A percentile compares a stretch with the other conserved stretches of the same genome.
These are phyloP conservation scores for Lordiphosa clarofinis DNA, from an alignment of 1,140 invertebrate species.

Conservation along the genomic window DNA sequence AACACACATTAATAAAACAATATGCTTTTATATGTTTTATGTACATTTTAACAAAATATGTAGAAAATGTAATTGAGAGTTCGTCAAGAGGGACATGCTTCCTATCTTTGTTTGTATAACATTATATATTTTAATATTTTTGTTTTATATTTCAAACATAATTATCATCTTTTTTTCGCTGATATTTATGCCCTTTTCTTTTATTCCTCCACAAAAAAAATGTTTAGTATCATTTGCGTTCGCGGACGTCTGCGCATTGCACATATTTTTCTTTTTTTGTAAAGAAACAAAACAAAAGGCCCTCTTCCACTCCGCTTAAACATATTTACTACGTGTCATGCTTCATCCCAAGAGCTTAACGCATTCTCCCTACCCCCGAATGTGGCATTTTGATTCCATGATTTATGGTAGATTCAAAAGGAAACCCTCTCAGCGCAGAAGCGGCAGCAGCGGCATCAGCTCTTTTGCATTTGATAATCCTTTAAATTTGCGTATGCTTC, in stretches of 20 bases:
- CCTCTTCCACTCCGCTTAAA: slow-evolving; percentile 2
- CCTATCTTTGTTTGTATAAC: too few species aligned
- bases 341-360: slow-evolving; percentile 10
- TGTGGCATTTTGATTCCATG: slow-evolving; percentile 57
- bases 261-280: background rate
- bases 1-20: too few species aligned
- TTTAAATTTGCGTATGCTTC: slow-evolving; percentile 51
- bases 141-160: too few species aligned
- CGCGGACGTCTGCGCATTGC: slow-evolving; percentile 8
- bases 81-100: too few species aligned
- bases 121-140: too few species aligned
- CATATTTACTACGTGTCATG: slow-evolving; percentile 34
- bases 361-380: slow-evolving; percentile 21
- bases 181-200: too few species aligned
- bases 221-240: too few species aligned
- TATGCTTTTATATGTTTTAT: too few species aligned
- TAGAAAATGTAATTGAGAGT: too few species aligned
- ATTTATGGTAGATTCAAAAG: slow-evolving; percentile 40
- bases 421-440: slow-evolving; percentile 12
- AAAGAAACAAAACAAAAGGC: slow-evolving; percentile 8
- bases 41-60: too few species aligned
- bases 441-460: slow-evolving; percentile 13
- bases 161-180: too few species aligned
- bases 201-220: too few species aligned
- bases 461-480: slow-evolving; percentile 52